Percentiles rank a stretch among this genome's conserved stretches.
phyloP scores from a whole-genome alignment of 2,888 invertebrate species.

The Helobdella robusta region DNA sequence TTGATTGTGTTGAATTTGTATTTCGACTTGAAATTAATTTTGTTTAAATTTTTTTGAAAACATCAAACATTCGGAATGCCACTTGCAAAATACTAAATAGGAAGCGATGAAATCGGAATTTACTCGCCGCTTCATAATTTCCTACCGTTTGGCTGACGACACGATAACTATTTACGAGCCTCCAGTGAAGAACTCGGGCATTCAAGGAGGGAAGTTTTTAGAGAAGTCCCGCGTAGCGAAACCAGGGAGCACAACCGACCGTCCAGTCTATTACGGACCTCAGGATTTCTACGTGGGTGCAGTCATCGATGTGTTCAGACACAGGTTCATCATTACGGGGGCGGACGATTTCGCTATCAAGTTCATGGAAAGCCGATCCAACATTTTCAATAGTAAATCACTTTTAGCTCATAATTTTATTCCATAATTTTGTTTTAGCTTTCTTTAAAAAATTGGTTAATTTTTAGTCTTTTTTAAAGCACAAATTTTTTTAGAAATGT shows the following conservation, averaged over 20 bases:
- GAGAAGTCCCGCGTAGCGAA: constrained; percentile 60
- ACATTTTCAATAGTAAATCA: constrained; percentile 45
- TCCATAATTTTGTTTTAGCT: neutral
- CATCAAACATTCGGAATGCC: too few relatives aligned
- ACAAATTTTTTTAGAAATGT: neutral
- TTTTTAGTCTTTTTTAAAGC: neutral
- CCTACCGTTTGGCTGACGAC: constrained; percentile 67
- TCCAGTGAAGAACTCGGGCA: constrained; percentile 54
- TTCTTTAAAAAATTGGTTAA: neutral
- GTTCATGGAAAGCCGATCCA: constrained; percentile 52
- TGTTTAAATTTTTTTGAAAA: too few relatives aligned
- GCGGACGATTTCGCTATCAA: constrained; percentile 77
- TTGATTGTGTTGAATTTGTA: too few relatives aligned
- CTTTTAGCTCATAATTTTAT: neutral
- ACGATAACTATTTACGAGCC: constrained; percentile 66
- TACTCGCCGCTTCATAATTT: constrained; percentile 66
- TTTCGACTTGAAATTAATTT: too few relatives aligned
- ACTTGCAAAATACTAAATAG: too few relatives aligned
- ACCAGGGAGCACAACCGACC: constrained; percentile 58
- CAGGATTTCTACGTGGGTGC: constrained; percentile 71
- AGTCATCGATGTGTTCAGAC: constrained; percentile 62
- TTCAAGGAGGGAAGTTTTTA: constrained; percentile 67
- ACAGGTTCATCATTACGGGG: constrained; percentile 66
- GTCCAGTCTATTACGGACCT: constrained; percentile 68
- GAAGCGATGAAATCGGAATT: too few relatives aligned